A percentile compares a stretch with the other conserved stretches of the same genome.
These are phyloP conservation scores for Bactericera cockerelli DNA, from an alignment of 1,140 invertebrate species.

Conservation along the genomic window DNA sequence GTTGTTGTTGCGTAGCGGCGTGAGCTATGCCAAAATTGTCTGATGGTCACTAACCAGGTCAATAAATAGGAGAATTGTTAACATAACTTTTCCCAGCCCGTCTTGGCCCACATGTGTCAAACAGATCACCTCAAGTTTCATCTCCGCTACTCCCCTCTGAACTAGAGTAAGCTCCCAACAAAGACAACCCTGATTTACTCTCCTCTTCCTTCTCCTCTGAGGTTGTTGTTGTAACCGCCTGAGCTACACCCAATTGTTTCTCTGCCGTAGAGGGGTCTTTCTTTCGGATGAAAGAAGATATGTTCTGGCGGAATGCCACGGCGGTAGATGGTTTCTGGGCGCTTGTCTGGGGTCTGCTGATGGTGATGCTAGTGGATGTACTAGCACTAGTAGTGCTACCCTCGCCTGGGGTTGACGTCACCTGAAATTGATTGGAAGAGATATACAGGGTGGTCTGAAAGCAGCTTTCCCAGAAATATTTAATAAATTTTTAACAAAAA, in stretches of 20 bases:
- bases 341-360: background rate
- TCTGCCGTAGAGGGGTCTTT: background rate
- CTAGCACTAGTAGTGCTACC: background rate
- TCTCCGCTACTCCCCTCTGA: background rate
- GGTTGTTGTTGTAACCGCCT: background rate
- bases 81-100: too few species aligned
- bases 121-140: background rate
- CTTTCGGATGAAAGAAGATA: background rate
- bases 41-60: too few species aligned
- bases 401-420: background rate
- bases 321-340: background rate
- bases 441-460: background rate
- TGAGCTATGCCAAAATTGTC: too few species aligned
- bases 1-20: too few species aligned
- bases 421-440: background rate
- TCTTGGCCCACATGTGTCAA: too few species aligned
- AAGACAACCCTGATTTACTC: background rate
- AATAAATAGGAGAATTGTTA: too few species aligned
- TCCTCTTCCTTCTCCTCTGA: background rate
- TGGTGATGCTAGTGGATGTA: background rate
- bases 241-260: background rate
- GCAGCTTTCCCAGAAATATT: too few species aligned
- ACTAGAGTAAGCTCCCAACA: background rate
- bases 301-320: background rate
- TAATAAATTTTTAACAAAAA: too few species aligned